These are phyloP conservation scores for Enhydra lutris DNA, from an alignment of 2,113 vertebrate genomes.

Conservation along the genomic window DNA sequence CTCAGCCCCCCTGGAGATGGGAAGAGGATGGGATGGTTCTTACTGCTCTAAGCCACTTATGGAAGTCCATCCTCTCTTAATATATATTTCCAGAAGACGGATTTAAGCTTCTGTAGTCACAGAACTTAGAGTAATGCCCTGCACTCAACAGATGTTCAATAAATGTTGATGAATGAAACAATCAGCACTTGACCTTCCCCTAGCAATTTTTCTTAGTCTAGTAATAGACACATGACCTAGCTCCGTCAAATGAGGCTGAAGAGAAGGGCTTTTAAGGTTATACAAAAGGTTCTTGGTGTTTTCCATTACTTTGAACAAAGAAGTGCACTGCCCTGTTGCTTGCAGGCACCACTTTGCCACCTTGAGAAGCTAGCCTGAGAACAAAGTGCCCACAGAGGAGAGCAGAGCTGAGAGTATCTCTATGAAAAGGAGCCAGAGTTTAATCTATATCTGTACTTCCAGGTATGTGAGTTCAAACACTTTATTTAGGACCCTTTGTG, in stretches of 20 bases:
- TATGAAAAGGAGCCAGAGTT: background rate
- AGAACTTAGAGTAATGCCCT: background rate
- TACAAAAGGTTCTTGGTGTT: background rate
- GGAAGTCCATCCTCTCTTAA: background rate
- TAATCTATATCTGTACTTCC: background rate
- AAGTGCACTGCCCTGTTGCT: background rate
- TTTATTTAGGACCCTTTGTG: background rate
- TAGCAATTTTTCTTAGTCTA: background rate
- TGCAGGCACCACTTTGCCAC: background rate
- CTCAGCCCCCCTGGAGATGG: background rate
- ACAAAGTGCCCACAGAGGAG: background rate
- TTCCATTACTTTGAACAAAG: background rate
- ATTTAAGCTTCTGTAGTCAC: background rate
- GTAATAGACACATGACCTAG: background rate
- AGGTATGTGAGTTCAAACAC: background rate
- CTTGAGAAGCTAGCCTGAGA: background rate
- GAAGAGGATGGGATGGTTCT: background rate
- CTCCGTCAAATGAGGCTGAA: background rate
- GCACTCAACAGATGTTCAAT: background rate
- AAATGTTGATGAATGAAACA: background rate
- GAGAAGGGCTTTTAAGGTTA: background rate
- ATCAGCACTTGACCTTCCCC: background rate
- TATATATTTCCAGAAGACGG: background rate
- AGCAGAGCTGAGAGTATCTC: background rate
- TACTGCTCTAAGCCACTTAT: background rate